Percentiles rank a stretch among this genome's conserved stretches.
Evolutionary conservation across 2,113 vertebrate genomes (phyloP).

Genomic region (Taxidea taxus): DNA sequence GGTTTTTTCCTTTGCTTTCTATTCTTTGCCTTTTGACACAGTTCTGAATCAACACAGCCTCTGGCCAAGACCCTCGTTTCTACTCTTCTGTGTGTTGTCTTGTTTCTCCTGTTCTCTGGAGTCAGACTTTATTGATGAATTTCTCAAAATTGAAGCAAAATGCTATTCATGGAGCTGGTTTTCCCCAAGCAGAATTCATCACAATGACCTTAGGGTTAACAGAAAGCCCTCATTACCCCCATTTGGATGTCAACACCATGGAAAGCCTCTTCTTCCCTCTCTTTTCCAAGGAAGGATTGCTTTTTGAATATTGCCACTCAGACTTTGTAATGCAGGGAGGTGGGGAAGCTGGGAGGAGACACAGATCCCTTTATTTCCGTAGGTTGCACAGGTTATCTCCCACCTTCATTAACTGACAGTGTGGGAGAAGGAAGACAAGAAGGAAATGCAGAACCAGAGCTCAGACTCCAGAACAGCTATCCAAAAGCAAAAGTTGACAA

Average conservation of each 20-base stretch:
- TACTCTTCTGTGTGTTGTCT: slow-evolving; percentile 68
- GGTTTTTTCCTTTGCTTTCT: slow-evolving; percentile 69
- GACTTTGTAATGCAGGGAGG: not conserved
- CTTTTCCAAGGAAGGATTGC: not conserved
- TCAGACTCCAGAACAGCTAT: not conserved
- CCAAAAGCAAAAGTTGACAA: not conserved
- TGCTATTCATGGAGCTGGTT: slow-evolving; percentile 63
- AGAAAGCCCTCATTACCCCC: slow-evolving; percentile 31
- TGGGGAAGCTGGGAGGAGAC: not conserved
- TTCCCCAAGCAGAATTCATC: slow-evolving; percentile 43
- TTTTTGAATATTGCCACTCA: not conserved
- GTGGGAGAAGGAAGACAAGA: not conserved
- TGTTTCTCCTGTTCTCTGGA: slow-evolving; percentile 63
- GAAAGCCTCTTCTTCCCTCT: not conserved
- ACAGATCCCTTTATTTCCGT: slow-evolving; percentile 6
- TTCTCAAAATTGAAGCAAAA: slow-evolving; percentile 77
- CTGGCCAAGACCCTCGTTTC: slow-evolving; percentile 60
- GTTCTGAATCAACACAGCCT: slow-evolving; percentile 56
- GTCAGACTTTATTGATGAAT: slow-evolving; percentile 77
- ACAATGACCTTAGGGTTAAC: slow-evolving; percentile 35
- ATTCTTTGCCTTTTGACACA: slow-evolving; percentile 66
- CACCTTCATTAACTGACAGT: not conserved
- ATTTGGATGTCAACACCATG: not conserved
- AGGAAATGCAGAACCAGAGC: not conserved
- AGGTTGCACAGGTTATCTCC: not conserved